Evolutionary conservation across 92 coral and sea anemone species (phyloP).

Genomic region (Hydrozoanthus gracilis): DNA sequence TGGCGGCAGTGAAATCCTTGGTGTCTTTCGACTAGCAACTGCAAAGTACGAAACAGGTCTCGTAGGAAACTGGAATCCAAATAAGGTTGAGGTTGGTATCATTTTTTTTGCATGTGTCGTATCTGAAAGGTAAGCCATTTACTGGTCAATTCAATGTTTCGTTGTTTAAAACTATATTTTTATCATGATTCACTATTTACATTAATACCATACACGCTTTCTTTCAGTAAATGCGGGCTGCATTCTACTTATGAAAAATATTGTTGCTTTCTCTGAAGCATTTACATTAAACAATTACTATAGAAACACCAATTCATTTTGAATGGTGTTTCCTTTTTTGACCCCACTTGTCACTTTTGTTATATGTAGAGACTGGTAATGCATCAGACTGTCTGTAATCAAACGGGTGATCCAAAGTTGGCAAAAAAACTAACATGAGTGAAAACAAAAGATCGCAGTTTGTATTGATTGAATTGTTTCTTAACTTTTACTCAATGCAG

Average conservation of each 20-base stretch:
- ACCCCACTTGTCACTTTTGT: no score
- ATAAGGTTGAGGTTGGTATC: neutral
- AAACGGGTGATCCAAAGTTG: no score
- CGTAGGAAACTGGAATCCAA: constrained; percentile 11
- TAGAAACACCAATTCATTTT: no score
- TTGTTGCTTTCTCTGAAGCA: no score
- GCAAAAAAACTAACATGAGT: no score
- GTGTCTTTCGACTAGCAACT: neutral
- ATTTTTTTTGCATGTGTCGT: neutral
- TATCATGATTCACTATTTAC: neutral
- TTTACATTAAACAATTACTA: no score
- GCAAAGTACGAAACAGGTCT: neutral
- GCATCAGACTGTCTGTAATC: no score
- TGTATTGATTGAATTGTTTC: no score
- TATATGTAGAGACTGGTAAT: no score
- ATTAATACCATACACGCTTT: neutral
- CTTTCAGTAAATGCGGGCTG: neutral
- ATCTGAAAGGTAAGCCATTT: neutral
- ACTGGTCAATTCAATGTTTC: neutral
- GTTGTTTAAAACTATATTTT: neutral
- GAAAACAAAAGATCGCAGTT: no score
- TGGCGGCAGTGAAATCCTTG: constrained; percentile 11
- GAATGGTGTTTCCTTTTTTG: no score
- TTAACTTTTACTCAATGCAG: no score
- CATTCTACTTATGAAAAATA: neutral